Evolutionary conservation across 2,888 invertebrate genomes (phyloP).

Genomic region (Dexiosoma caninum): DNA sequence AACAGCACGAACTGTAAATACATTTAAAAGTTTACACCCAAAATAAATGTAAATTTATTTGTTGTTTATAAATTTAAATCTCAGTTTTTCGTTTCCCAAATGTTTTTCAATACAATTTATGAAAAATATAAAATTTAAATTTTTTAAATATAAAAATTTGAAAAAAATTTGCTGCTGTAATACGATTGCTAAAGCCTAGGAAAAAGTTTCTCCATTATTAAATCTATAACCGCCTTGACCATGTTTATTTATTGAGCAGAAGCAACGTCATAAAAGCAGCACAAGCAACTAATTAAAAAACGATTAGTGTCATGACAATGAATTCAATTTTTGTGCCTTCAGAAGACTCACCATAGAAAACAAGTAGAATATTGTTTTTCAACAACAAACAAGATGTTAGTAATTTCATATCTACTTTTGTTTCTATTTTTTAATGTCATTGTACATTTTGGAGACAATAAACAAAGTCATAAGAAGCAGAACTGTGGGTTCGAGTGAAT

Average conservation of each 20-base stretch:
- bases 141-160: too few relatives aligned
- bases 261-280: not conserved
- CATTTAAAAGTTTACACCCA: too few relatives aligned
- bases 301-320: conserved; percentile 65
- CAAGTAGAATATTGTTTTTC: conserved; percentile 36
- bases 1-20: too few relatives aligned
- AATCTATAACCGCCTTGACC: not conserved
- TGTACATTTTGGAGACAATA: not conserved
- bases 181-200: too few relatives aligned
- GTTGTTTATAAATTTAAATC: too few relatives aligned
- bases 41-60: too few relatives aligned
- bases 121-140: too few relatives aligned
- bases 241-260: not conserved
- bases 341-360: not conserved
- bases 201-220: too few relatives aligned
- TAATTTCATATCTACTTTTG: conserved; percentile 29
- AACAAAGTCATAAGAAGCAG: conserved; percentile 4
- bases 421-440: conserved; percentile 12
- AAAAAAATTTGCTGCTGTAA: too few relatives aligned
- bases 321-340: conserved; percentile 62
- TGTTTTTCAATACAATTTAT: too few relatives aligned
- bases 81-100: too few relatives aligned
- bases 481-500: too few relatives aligned
- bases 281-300: conserved; percentile 68
- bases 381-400: conserved; percentile 51